A percentile compares a stretch with the other conserved stretches of the same genome.
These are phyloP conservation scores for Mayetiola destructor DNA, from an alignment of 2,888 invertebrate genomes.

Conservation along the genomic window DNA sequence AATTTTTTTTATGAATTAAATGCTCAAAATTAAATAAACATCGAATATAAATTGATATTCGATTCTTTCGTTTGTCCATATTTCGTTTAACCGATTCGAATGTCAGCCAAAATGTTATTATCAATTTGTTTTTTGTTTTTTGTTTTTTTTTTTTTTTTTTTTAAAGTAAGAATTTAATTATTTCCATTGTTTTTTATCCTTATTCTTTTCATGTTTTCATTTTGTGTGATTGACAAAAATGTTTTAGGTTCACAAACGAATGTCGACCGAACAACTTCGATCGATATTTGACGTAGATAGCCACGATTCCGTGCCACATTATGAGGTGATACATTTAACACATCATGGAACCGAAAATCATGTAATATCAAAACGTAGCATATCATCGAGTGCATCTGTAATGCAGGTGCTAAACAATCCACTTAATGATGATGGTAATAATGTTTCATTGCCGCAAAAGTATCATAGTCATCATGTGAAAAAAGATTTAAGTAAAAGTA, in stretches of 20 bases:
- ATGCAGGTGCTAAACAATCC: not conserved
- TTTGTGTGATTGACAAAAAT: not conserved
- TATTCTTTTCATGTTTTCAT: not conserved
- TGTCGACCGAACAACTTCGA: slow-evolving; percentile 68
- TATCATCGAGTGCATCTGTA: slow-evolving; percentile 2
- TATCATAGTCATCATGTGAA: slow-evolving; percentile 30
- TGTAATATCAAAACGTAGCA: slow-evolving; percentile 22
- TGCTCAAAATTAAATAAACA: not conserved
- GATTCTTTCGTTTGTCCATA: too few species aligned
- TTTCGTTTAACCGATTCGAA: too few species aligned
- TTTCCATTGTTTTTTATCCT: not conserved
- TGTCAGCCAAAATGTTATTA: too few species aligned
- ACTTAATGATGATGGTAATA: not conserved
- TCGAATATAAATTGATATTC: not conserved
- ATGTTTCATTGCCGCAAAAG: slow-evolving; percentile 19
- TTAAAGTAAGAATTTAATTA: too few species aligned
- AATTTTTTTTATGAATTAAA: not conserved
- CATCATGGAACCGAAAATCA: slow-evolving; percentile 40
- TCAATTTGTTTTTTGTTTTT: too few species aligned
- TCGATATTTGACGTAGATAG: slow-evolving; percentile 72
- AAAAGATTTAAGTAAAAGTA: slow-evolving; percentile 35
- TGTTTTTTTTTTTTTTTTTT: too few species aligned
- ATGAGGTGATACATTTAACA: slow-evolving; percentile 64
- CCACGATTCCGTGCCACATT: slow-evolving; percentile 64
- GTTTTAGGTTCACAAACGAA: slow-evolving; percentile 71